A percentile compares a stretch with the other conserved stretches of the same genome.
Conservation (phyloP, 2,888 invertebrate species). For the Tenthredo amoena region DNA sequence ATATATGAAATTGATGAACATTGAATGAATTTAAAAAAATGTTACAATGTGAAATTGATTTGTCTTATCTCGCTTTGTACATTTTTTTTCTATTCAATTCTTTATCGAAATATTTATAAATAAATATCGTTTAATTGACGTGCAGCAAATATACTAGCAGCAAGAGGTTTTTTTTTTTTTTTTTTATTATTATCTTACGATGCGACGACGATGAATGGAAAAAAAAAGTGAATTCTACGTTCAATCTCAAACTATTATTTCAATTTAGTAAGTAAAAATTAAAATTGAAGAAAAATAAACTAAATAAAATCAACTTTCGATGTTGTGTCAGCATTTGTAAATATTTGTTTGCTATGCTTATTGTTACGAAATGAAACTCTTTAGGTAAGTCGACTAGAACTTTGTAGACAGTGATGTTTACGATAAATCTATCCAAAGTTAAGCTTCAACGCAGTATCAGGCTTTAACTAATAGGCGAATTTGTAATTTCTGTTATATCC, state of each 20-base stretch:
- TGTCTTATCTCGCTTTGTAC: not conserved
- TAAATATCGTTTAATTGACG: slow-evolving; percentile 1
- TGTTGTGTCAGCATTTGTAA: slow-evolving; percentile 64
- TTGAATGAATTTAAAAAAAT: not conserved
- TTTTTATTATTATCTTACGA: not conserved
- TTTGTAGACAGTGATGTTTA: slow-evolving; percentile 59
- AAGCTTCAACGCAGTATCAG: slow-evolving; percentile 58
- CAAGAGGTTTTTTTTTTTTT: slow-evolving; percentile 1
- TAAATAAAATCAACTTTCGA: slow-evolving; percentile 58
- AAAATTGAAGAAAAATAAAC: slow-evolving; percentile 55
- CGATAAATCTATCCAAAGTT: slow-evolving; percentile 59
- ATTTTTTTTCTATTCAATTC: not conserved
- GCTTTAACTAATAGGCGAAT: slow-evolving; percentile 63
- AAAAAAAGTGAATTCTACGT: not conserved
- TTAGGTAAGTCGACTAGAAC: slow-evolving; percentile 58
- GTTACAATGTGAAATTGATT: not conserved
- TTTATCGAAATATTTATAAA: not conserved
- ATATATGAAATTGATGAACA: not conserved
- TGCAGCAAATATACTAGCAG: not conserved
- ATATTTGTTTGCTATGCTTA: slow-evolving; percentile 64
- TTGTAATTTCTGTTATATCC: slow-evolving; percentile 58
- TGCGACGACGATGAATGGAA: not conserved
- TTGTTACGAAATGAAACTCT: slow-evolving; percentile 56
- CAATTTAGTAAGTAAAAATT: slow-evolving; percentile 51
- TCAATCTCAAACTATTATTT: slow-evolving; percentile 30